A percentile compares a stretch with the other conserved stretches of the same genome.
Conservation (phyloP, 2,113 vertebrate species). For the Plecotus auritus region DNA sequence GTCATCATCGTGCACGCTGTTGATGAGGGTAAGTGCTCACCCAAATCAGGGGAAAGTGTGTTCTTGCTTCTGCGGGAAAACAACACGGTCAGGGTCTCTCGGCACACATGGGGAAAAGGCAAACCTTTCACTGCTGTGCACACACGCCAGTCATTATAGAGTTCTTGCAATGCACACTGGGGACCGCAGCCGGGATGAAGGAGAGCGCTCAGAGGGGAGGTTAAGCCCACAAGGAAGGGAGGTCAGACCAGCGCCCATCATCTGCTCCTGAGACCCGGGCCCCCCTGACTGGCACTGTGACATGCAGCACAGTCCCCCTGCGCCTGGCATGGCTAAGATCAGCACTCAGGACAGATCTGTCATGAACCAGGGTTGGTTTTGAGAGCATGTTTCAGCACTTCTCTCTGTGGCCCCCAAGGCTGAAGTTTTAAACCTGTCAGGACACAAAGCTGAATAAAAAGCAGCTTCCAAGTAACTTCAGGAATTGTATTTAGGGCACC, state of each 20-base stretch:
- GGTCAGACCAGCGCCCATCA: background rate
- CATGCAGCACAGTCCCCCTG: background rate
- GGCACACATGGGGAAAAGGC: background rate
- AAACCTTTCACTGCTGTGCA: background rate
- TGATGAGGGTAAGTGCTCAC: slow-evolving; percentile 80
- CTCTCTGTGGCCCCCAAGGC: background rate
- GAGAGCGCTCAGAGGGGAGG: background rate
- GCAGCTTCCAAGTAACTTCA: background rate
- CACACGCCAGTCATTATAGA: background rate
- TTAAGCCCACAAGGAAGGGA: background rate
- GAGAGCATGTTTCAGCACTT: background rate
- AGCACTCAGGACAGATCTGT: background rate
- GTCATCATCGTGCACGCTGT: slow-evolving; percentile 74
- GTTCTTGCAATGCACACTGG: background rate
- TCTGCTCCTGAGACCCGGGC: background rate
- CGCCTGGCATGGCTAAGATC: background rate
- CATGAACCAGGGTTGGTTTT: background rate
- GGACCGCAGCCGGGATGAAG: background rate
- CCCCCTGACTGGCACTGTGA: background rate
- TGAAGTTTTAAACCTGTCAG: background rate
- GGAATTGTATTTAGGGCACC: background rate
- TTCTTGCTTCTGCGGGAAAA: background rate
- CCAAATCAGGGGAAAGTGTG: background rate
- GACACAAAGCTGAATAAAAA: background rate
- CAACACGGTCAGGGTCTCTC: background rate